These are phyloP conservation scores for Cetoscarus ocellatus DNA, from an alignment of 2,797 vertebrate species.

Conservation along the genomic window DNA sequence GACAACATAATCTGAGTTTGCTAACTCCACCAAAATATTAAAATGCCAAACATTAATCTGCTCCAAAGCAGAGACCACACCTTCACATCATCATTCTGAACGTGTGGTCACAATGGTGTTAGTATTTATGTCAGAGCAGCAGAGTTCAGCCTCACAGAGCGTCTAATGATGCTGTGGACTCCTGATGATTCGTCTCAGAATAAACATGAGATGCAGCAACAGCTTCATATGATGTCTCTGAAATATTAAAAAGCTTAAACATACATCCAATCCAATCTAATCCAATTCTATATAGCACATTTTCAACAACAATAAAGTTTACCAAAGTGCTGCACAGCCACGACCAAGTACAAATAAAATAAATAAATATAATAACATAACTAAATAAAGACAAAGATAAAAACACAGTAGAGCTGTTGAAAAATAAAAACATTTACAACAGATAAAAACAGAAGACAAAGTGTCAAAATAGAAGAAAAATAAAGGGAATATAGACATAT, in stretches of 20 bases:
- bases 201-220: neutral
- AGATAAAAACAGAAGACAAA: no score
- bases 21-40: neutral
- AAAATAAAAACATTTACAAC: no score
- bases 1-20: no score
- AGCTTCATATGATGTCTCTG: slow-evolving; percentile 2
- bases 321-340: no score
- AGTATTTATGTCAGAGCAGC: neutral
- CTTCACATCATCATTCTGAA: neutral
- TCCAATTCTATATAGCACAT: neutral
- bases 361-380: no score
- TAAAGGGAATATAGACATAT: no score
- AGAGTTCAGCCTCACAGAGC: slow-evolving; percentile 1
- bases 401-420: no score
- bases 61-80: neutral
- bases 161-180: neutral
- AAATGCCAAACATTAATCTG: no score
- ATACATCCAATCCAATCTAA: neutral
- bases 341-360: no score
- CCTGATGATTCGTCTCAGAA: neutral
- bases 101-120: neutral
- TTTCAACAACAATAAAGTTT: no score
- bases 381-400: no score
- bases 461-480: no score
- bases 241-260: neutral